Evolutionary conservation across 2,113 vertebrate genomes (phyloP).

Genomic region (Canis aureus): DNA sequence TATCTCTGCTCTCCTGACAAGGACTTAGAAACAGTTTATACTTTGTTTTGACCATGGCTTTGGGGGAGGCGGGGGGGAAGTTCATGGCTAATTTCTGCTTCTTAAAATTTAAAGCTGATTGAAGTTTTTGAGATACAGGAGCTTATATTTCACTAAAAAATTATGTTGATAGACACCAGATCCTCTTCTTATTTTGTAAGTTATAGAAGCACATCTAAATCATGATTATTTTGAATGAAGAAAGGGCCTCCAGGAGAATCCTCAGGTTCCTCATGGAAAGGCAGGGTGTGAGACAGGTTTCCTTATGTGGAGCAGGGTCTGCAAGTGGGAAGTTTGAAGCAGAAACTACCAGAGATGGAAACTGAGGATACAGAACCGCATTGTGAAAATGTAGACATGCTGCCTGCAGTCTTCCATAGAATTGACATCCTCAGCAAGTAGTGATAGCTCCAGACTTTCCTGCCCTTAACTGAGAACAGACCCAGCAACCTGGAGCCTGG

Average conservation of each 20-base stretch:
- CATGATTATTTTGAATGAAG: slow-evolving; percentile 73
- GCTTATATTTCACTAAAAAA: slow-evolving; percentile 74
- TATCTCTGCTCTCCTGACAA: neutral
- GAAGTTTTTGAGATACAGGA: slow-evolving; percentile 76
- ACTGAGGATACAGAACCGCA: slow-evolving; percentile 85
- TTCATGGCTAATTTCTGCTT: slow-evolving; percentile 71
- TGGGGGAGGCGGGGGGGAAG: neutral
- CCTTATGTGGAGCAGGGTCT: slow-evolving; percentile 86
- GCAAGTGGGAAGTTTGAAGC: slow-evolving; percentile 80
- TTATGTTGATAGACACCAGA: slow-evolving; percentile 66
- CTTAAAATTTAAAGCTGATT: slow-evolving; percentile 70
- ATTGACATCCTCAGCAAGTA: slow-evolving; percentile 86
- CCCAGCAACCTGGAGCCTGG: slow-evolving; percentile 71
- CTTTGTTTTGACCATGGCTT: slow-evolving; percentile 1
- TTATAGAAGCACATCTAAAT: slow-evolving; percentile 66
- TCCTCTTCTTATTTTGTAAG: slow-evolving; percentile 73
- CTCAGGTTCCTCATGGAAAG: slow-evolving; percentile 66
- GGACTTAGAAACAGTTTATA: neutral
- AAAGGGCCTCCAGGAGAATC: slow-evolving; percentile 67
- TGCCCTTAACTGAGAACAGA: slow-evolving; percentile 89
- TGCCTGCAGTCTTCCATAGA: slow-evolving; percentile 87
- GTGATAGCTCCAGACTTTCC: slow-evolving; percentile 85
- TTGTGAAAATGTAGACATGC: slow-evolving; percentile 83
- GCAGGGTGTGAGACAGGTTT: slow-evolving; percentile 79
- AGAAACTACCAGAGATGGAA: slow-evolving; percentile 90